phyloP scores from a whole-genome alignment of 2,888 invertebrate genomes.

The Andrena marginata region DNA sequence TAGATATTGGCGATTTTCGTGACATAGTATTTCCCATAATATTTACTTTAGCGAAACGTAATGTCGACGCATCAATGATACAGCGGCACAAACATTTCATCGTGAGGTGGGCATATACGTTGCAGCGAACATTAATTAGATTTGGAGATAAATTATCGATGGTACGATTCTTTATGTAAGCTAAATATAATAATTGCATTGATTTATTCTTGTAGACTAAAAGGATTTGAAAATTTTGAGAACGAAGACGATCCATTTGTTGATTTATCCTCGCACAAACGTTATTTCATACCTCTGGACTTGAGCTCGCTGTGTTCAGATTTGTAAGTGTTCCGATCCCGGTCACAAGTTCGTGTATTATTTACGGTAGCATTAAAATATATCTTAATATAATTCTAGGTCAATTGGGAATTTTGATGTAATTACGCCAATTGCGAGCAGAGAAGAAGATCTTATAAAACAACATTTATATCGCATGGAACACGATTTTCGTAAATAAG shows the following conservation, averaged over 20 bases:
- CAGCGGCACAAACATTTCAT: constrained; percentile 76
- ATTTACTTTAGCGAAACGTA: constrained; percentile 74
- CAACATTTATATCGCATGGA: constrained; percentile 2
- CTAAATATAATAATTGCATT: neutral
- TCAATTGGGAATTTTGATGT: neutral
- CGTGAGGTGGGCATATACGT: constrained; percentile 68
- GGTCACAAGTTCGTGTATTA: no score
- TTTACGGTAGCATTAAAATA: neutral
- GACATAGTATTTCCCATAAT: constrained; percentile 74
- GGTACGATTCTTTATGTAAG: neutral
- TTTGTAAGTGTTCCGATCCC: constrained; percentile 70
- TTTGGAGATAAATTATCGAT: neutral
- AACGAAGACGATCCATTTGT: constrained; percentile 75
- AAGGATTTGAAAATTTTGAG: constrained; percentile 68
- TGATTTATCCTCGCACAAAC: constrained; percentile 74
- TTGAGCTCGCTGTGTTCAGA: constrained; percentile 73
- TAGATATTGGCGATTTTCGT: constrained; percentile 75
- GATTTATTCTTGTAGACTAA: constrained; percentile 67
- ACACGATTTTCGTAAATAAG: constrained; percentile 33
- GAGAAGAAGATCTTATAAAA: neutral
- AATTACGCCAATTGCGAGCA: neutral
- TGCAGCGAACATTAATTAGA: neutral
- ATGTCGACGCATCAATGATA: constrained; percentile 56
- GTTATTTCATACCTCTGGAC: constrained; percentile 78
- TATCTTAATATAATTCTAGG: constrained; percentile 2